Evolutionary conservation across 2,797 vertebrate genomes (phyloP).

Genomic region (Hirundo rustica): DNA sequence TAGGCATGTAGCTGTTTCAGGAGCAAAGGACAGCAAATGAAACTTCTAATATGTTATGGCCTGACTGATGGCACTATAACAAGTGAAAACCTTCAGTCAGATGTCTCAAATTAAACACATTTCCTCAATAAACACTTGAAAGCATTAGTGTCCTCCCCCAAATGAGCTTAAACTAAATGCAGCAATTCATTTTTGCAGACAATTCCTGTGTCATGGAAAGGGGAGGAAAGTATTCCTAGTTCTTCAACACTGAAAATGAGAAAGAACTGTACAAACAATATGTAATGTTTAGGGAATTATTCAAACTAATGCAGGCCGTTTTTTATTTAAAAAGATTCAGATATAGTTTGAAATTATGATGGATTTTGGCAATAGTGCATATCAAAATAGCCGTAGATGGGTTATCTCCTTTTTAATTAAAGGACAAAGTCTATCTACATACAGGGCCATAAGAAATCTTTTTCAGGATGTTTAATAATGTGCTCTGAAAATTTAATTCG

Average conservation of each 20-base stretch:
- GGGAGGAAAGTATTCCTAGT: not conserved
- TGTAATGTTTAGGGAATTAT: not conserved
- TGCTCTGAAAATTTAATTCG: not conserved
- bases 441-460: not conserved
- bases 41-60: not conserved
- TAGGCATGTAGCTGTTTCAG: constrained; percentile 55
- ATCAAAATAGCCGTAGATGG: not conserved
- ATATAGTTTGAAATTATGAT: not conserved
- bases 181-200: not conserved
- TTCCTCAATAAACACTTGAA: not conserved
- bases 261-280: not conserved
- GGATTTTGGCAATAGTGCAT: not conserved
- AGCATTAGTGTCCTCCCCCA: not conserved
- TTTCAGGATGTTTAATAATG: not conserved
- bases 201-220: not conserved
- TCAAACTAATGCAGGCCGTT: not conserved
- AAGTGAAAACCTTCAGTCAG: not conserved
- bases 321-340: not conserved
- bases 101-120: not conserved
- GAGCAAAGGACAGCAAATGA: not conserved
- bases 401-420: not conserved
- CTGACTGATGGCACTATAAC: not conserved
- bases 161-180: not conserved
- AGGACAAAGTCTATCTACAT: not conserved
- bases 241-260: not conserved